Evolutionary conservation across 2,113 vertebrate genomes (phyloP).

Genomic region (Plotosus lineatus): DNA sequence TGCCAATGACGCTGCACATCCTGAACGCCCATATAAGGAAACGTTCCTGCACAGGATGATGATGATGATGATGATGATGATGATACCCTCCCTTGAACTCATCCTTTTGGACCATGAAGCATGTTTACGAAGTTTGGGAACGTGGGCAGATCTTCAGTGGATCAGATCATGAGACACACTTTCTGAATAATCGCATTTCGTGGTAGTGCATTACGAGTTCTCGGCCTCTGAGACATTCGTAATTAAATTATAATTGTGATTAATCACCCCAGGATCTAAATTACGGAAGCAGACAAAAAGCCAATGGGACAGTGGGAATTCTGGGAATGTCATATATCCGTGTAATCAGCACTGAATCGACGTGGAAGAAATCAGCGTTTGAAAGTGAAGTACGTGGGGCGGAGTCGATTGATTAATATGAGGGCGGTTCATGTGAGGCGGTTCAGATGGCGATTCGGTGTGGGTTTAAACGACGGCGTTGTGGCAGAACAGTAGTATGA

Average conservation of each 20-base stretch:
- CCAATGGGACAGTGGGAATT: conserved; percentile 44
- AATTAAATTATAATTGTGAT: conserved; percentile 73
- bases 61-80: no score
- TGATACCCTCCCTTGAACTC: background rate
- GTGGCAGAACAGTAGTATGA: no score
- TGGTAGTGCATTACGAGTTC: conserved; percentile 64
- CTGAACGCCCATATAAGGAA: background rate
- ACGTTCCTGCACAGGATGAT: background rate
- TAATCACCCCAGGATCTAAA: conserved; percentile 71
- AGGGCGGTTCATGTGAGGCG: no score
- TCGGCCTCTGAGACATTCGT: conserved; percentile 60
- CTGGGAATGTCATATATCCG: conserved; percentile 56
- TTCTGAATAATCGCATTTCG: conserved; percentile 56
- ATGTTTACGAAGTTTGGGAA: background rate
- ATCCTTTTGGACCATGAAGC: background rate
- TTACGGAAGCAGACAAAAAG: conserved; percentile 49
- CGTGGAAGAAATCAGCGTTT: background rate
- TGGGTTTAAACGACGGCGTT: no score
- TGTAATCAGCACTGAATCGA: conserved; percentile 50
- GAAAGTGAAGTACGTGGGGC: no score
- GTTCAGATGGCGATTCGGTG: no score
- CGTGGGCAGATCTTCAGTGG: conserved; percentile 21
- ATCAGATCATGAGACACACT: background rate
- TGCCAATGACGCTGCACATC: background rate
- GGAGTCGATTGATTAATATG: no score